Base-by-base conservation (phyloP, 30 jellyfish, hydroid and myxozoan species). In the Turritopsis dohrnii region DNA sequence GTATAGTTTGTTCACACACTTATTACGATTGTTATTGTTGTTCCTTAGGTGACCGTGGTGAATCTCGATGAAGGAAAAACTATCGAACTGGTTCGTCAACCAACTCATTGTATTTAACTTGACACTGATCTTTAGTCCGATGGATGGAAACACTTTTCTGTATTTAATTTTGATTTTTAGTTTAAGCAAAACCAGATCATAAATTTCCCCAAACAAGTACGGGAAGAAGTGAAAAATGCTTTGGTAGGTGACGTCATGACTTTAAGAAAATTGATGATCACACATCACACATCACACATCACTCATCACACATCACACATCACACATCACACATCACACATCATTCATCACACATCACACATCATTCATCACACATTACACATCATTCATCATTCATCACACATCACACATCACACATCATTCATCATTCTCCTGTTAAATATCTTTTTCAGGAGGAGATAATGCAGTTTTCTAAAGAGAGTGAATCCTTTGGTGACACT, bases 21-120 rank as follows among this genome's bases (percentile, higher is more conserved):
- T n/a, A n/a, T n/a, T n/a, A n/a, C n/a, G n/a, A 41, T 41, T 53
- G 18, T 19, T 21, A n/a, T 28, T 1, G n/a, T 25, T 74, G 19
- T 66, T 1, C 72, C 22, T 25, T 52, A 88, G 96, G 96, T 85
- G n/a, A 88, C 80, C 18, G 85, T 88, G 21, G 86, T 88, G 0
- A 83, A 88, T 73, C 86, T 88, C 23, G 96, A 88, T 79, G 71
- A 79, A 0, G 85, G 88, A 53, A 72, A 53, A 24, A 22, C 80
- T 22, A 30, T 83, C 20, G 72, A 83, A 31, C 71, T 66, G 54
- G 92, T 84, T 29, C 52, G 82, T 88, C 8, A n/a, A 24, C 19
- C 21, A 16, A 13, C 65, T 20, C 28, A 16, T 29, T 29, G 1
- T 77, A 9, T 4, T 5, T 75, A n/a, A n/a, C n/a, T n/a, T n/a